Percentiles rank a stretch among this genome's conserved stretches.
These are phyloP conservation scores for Nephrotoma appendiculata DNA, from an alignment of 2,888 invertebrate species.

Conservation along the genomic window DNA sequence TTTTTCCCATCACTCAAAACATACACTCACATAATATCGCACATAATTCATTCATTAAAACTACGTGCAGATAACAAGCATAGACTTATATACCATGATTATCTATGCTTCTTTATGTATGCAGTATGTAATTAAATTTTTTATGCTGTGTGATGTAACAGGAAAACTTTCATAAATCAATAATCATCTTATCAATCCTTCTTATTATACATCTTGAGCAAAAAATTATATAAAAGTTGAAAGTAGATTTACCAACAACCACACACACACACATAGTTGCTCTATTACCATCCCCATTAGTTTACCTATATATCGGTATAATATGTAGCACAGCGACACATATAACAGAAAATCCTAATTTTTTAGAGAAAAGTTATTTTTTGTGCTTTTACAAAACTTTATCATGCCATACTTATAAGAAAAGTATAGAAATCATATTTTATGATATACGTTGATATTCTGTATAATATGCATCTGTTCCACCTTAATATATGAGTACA, in stretches of 20 bases:
- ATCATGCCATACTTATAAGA: neutral
- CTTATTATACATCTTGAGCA: neutral
- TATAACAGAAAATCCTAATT: neutral
- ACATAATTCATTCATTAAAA: neutral
- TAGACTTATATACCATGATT: neutral
- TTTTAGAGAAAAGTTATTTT: neutral
- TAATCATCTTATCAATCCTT: neutral
- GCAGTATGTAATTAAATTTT: neutral
- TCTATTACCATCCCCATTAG: neutral
- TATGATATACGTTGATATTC: neutral
- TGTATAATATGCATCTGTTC: neutral
- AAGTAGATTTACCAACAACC: neutral
- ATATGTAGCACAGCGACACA: neutral
- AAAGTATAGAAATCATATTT: neutral
- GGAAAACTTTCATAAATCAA: neutral
- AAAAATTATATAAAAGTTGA: neutral
- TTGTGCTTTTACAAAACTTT: neutral
- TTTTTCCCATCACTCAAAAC: neutral
- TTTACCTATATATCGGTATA: no score
- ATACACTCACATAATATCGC: neutral
- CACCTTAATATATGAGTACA: neutral
- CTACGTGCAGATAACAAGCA: neutral
- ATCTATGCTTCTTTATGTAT: neutral
- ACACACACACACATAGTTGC: neutral
- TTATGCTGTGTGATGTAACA: neutral